Conservation (phyloP, 2,113 vertebrate genomes). For the Grammomys dolichurus region DNA sequence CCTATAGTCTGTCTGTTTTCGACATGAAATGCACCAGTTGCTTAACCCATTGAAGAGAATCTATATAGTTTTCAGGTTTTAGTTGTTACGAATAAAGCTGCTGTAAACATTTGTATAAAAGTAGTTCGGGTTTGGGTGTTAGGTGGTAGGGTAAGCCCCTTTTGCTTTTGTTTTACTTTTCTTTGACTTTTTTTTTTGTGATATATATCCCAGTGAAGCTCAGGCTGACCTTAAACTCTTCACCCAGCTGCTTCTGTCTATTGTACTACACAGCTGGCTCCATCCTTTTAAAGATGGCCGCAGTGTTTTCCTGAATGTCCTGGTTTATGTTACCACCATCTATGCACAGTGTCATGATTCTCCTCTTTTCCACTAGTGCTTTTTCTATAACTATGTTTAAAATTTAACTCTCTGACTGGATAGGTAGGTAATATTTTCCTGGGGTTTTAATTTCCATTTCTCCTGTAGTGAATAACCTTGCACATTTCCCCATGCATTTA, state of each 20-base stretch:
- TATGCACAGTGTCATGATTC: background rate
- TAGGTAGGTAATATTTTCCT: background rate
- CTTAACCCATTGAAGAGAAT: background rate
- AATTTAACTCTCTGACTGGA: background rate
- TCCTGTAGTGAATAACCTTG: background rate
- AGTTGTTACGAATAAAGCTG: background rate
- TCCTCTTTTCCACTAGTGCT: background rate
- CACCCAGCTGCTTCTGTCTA: background rate
- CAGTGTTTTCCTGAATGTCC: no score
- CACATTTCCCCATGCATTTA: background rate
- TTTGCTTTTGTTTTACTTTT: background rate
- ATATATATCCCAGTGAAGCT: background rate
- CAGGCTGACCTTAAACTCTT: background rate
- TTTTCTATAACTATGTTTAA: background rate
- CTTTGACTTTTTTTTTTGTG: background rate
- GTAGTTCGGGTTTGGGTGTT: background rate
- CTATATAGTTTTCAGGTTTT: background rate
- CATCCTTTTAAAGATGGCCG: background rate
- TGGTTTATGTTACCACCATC: background rate
- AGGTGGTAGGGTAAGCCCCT: background rate
- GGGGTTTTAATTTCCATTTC: background rate
- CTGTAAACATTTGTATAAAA: background rate
- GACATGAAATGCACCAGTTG: background rate
- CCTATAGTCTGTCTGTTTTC: background rate
- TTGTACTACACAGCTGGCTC: background rate